Percentiles rank a stretch among this genome's conserved stretches.
phyloP scores from a whole-genome alignment of 2,888 invertebrate genomes.

The Myopa testacea region DNA sequence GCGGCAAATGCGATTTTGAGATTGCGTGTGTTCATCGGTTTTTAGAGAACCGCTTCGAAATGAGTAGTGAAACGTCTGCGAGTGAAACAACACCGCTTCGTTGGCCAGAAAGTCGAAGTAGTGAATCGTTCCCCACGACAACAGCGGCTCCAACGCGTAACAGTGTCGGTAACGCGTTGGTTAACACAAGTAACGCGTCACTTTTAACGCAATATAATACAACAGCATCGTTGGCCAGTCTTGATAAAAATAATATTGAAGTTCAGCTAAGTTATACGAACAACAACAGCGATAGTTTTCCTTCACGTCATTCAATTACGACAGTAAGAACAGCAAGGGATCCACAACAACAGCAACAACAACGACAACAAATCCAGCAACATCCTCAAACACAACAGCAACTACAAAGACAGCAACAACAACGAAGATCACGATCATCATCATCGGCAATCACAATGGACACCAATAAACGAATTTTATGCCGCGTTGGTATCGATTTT shows the following conservation, averaged over 20 bases:
- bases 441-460: slow-evolving; percentile 57
- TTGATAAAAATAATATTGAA: slow-evolving; percentile 53
- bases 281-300: slow-evolving; percentile 46
- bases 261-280: slow-evolving; percentile 49
- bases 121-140: slow-evolving; percentile 49
- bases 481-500: slow-evolving; percentile 78
- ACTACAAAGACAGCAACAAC: slow-evolving; percentile 46
- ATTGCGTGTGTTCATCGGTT: slow-evolving; percentile 3
- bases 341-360: slow-evolving; percentile 41
- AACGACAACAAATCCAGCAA: slow-evolving; percentile 33
- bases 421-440: neutral
- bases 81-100: slow-evolving; percentile 68
- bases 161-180: slow-evolving; percentile 42
- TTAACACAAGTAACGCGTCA: slow-evolving; percentile 44
- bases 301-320: neutral
- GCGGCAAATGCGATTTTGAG: neutral
- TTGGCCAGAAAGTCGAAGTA: slow-evolving; percentile 57
- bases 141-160: slow-evolving; percentile 50
- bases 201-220: slow-evolving; percentile 45
- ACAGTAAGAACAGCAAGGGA: too few relatives aligned
- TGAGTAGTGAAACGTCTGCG: slow-evolving; percentile 67
- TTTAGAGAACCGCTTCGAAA: slow-evolving; percentile 49
- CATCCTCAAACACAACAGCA: slow-evolving; percentile 36
- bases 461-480: slow-evolving; percentile 69
- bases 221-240: slow-evolving; percentile 42